Evolutionary conservation across 30 jellyfish, hydroid and myxozoan species (phyloP), one percentile per base, ranked within the genome.

Genomic region (Phacellophora camtschatica): DNA sequence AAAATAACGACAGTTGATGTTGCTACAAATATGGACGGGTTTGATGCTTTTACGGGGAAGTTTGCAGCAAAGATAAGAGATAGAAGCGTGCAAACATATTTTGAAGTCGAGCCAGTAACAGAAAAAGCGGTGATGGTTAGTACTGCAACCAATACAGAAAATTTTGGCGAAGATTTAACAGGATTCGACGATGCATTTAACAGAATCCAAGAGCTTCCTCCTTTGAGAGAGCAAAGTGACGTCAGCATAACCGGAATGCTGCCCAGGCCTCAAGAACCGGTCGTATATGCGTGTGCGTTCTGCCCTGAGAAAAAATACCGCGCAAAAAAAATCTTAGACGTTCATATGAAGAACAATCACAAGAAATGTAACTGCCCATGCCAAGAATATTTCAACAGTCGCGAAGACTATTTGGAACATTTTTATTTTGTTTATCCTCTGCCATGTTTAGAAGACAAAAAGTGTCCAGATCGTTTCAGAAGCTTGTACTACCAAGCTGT

Each of bases 401-500:
- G 97, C 10, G 92, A 88, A 29, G 97, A 88, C 59, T 88, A 88
- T 42, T 64, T 88, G 20, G 88, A 77, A 18, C 97, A 88, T 63
- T 88, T 88, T 37, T 88, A 88, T 79, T 42, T 20, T 28, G 95
- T 81, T 57, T 88, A 67, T 19, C 97, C 97, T 1, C 62, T 88
- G 22, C 84, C 89, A 4, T 88, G 97, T 37, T 68, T 88, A 34
- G 90, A 62, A 29, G 77, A 69, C 36, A 58, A 94, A 27, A 88
- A 88, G 58, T 88, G 97, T 58, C 97, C 97, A 3, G 97, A 88
- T 66, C 89, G 97, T 6, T 88, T 88, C 64, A 94, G 97, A 50
- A 57, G 85, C 45, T 48, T 79, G 34, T 87, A 70, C 34, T 88
- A 77, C 50, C 97, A 88, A 57, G 87, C 97, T 23, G 23, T 59